Percentiles rank a stretch among this genome's conserved stretches.
phyloP scores from a whole-genome alignment of 2,797 vertebrate genomes.

The Semaprochilodus insignis region DNA sequence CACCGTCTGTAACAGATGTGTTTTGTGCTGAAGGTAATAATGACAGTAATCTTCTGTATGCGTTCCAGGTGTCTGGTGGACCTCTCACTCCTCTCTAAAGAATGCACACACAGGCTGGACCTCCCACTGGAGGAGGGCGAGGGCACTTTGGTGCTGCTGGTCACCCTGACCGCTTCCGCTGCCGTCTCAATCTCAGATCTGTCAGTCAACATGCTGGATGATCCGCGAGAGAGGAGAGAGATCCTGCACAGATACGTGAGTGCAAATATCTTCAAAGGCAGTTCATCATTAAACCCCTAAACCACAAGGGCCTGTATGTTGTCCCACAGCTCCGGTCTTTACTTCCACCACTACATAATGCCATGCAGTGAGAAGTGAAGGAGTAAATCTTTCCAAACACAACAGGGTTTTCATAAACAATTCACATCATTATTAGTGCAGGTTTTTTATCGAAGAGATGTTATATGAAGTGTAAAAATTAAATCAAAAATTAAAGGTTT shows the following conservation, averaged over 20 bases:
- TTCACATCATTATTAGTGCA: neutral
- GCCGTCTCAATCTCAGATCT: constrained; percentile 92
- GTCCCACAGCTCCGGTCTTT: neutral
- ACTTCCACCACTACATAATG: no score
- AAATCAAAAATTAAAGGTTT: no score
- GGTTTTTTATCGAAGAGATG: neutral
- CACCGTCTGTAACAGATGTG: neutral
- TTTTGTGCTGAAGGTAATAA: constrained; percentile 3
- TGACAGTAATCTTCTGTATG: neutral
- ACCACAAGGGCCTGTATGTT: neutral
- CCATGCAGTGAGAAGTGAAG: neutral
- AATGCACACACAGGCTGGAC: constrained; percentile 94
- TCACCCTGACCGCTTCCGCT: constrained; percentile 93
- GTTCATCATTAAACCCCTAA: neutral
- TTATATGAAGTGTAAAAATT: neutral
- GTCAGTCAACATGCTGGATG: constrained; percentile 88
- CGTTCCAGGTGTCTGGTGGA: constrained; percentile 88
- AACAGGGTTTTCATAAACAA: neutral
- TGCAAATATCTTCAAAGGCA: constrained; percentile 25
- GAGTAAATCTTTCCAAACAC: neutral
- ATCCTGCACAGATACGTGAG: constrained; percentile 95
- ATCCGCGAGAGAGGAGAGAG: constrained; percentile 87
- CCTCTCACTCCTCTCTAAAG: constrained; percentile 88
- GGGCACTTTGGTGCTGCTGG: constrained; percentile 89
- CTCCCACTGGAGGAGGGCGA: constrained; percentile 89